Percentiles rank a stretch among this genome's conserved stretches.
Conservation (phyloP, 2,888 invertebrate genomes). For the Drosophila borealis region DNA sequence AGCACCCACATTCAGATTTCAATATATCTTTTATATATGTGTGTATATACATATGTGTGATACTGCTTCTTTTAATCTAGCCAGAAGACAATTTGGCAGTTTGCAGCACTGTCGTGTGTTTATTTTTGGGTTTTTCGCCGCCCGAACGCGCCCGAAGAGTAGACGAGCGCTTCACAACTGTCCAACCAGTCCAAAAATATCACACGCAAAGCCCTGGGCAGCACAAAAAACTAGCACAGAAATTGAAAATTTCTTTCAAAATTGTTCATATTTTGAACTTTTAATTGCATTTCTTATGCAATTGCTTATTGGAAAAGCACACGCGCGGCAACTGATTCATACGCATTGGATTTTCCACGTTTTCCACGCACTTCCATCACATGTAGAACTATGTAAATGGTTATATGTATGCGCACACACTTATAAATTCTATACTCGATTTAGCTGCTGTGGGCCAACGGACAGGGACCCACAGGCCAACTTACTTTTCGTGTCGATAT, state of each 20-base stretch:
- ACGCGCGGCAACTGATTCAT: conserved; percentile 49
- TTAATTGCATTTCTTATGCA: conserved; percentile 65
- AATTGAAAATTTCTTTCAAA: conserved; percentile 65
- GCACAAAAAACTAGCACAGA: conserved; percentile 73
- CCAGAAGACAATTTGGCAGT: conserved; percentile 10
- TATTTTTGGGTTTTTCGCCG: conserved; percentile 76
- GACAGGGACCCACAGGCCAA: conserved; percentile 69
- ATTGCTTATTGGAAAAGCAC: conserved; percentile 34
- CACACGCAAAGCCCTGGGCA: conserved; percentile 83
- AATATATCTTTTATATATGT: conserved; percentile 9
- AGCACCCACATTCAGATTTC: conserved; percentile 12
- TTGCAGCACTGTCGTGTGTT: conserved; percentile 79
- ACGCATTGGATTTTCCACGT: conserved; percentile 78
- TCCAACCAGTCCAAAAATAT: conserved; percentile 80
- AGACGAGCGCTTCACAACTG: conserved; percentile 55
- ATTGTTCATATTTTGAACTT: conserved; percentile 63
- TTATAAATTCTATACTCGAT: conserved; percentile 78
- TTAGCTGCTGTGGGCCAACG: conserved; percentile 56
- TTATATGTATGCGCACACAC: conserved; percentile 41
- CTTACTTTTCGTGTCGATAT: conserved; percentile 85
- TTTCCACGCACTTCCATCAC: conserved; percentile 68
- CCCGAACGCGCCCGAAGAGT: conserved; percentile 69
- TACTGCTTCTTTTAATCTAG: conserved; percentile 29
- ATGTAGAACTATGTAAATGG: conserved; percentile 13
- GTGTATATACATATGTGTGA: neutral